These are phyloP conservation scores for Agrotis puta DNA, from an alignment of 2,888 invertebrate genomes.

Conservation along the genomic window DNA sequence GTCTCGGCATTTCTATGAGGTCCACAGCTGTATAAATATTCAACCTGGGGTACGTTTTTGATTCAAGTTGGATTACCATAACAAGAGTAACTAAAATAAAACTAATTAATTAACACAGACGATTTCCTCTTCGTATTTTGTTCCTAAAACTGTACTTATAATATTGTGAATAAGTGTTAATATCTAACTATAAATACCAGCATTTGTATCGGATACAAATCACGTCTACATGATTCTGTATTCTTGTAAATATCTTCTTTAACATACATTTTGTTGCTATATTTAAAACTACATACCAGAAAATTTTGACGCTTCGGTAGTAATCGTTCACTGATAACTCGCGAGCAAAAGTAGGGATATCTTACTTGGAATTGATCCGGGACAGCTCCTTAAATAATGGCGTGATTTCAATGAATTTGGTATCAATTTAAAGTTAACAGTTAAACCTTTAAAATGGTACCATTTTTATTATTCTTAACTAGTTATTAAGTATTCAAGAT, in stretches of 20 bases:
- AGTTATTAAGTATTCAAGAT: too few relatives aligned
- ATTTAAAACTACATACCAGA: not conserved
- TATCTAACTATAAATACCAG: slow-evolving; percentile 8
- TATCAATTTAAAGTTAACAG: too few relatives aligned
- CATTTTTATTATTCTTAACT: too few relatives aligned
- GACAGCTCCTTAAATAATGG: too few relatives aligned
- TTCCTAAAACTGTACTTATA: slow-evolving; percentile 61
- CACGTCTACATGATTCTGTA: slow-evolving; percentile 19
- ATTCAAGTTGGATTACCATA: slow-evolving; percentile 3
- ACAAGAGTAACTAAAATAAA: slow-evolving; percentile 5
- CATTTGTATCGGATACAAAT: slow-evolving; percentile 46
- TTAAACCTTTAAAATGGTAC: too few relatives aligned
- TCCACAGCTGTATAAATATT: too few relatives aligned
- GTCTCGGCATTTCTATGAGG: too few relatives aligned
- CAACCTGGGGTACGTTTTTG: too few relatives aligned
- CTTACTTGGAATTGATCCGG: too few relatives aligned
- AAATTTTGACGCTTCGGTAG: not conserved
- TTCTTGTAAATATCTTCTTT: slow-evolving; percentile 36
- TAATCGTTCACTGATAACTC: not conserved
- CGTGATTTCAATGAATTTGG: too few relatives aligned
- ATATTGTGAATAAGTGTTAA: slow-evolving; percentile 52
- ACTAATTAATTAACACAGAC: slow-evolving; percentile 1
- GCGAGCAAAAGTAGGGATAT: too few relatives aligned
- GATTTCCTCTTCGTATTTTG: slow-evolving; percentile 42
- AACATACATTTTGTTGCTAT: slow-evolving; percentile 24